Percentiles rank a stretch among this genome's conserved stretches.
phyloP scores from a whole-genome alignment of 2,797 vertebrate species.

The Antrozous pallidus region DNA sequence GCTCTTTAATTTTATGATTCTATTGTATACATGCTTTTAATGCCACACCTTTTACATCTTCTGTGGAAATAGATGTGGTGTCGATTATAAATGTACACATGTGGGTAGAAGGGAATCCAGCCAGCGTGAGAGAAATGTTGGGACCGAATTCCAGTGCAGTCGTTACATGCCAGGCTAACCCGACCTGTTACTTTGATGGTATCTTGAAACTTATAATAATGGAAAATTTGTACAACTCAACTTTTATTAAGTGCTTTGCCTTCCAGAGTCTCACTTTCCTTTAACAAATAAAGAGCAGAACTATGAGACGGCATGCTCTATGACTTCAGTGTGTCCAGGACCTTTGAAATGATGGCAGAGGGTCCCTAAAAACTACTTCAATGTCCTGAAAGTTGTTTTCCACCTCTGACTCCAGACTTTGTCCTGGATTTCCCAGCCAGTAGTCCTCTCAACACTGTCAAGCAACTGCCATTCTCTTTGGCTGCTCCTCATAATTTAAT shows the following conservation, averaged over 20 bases:
- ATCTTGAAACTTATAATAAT: not conserved
- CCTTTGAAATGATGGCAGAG: not conserved
- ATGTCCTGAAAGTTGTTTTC: not conserved
- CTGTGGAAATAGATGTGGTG: not conserved
- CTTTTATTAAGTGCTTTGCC: not conserved
- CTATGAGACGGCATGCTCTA: not conserved
- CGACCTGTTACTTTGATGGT: not conserved
- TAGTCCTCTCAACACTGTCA: too few relatives aligned
- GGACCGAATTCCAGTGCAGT: not conserved
- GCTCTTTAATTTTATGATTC: conserved; percentile 6
- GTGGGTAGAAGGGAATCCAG: not conserved
- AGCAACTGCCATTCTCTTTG: not conserved
- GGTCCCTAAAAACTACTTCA: not conserved
- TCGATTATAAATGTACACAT: conserved; percentile 1
- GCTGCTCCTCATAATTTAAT: not conserved
- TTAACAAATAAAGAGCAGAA: not conserved
- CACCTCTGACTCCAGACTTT: not conserved
- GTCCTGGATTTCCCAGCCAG: not conserved
- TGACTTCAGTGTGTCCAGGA: not conserved
- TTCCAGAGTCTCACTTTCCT: not conserved
- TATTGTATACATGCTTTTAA: not conserved
- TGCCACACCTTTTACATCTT: not conserved
- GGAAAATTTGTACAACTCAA: not conserved
- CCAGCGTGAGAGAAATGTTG: not conserved
- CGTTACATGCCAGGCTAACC: not conserved